These are phyloP conservation scores for Rhynchonycteris naso DNA, from an alignment of 2,797 vertebrate species.

Conservation along the genomic window DNA sequence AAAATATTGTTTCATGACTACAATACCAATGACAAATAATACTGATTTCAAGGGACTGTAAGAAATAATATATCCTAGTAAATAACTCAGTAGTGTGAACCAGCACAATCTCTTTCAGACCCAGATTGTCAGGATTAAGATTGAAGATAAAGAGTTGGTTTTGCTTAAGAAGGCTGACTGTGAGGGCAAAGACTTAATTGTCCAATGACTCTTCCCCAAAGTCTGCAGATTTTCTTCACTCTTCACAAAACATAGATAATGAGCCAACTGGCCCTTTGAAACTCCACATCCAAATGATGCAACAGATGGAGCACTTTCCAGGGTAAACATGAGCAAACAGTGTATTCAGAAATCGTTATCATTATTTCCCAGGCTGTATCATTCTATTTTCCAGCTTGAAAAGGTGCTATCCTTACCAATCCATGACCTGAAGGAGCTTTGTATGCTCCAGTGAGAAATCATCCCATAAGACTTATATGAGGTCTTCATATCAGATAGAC, in stretches of 20 bases:
- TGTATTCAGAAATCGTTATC: background rate
- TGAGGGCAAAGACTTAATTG: background rate
- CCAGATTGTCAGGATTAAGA: background rate
- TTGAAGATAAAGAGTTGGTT: background rate
- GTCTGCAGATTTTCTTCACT: background rate
- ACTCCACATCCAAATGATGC: background rate
- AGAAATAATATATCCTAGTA: background rate
- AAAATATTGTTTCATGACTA: background rate
- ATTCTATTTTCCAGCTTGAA: background rate
- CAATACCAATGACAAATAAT: background rate
- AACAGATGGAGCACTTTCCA: background rate
- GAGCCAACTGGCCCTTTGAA: background rate
- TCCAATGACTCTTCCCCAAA: background rate
- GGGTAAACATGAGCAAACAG: background rate
- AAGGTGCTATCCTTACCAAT: background rate
- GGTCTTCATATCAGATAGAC: background rate
- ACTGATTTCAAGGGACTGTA: background rate
- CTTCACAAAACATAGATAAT: background rate
- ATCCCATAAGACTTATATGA: background rate
- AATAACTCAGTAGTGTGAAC: background rate
- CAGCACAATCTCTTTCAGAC: background rate
- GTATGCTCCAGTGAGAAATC: background rate
- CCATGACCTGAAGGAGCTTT: background rate
- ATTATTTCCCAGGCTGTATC: background rate
- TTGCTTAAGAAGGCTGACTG: background rate